These are phyloP conservation scores for Phyllotreta striolata DNA, from an alignment of 2,888 invertebrate species.

Conservation along the genomic window DNA sequence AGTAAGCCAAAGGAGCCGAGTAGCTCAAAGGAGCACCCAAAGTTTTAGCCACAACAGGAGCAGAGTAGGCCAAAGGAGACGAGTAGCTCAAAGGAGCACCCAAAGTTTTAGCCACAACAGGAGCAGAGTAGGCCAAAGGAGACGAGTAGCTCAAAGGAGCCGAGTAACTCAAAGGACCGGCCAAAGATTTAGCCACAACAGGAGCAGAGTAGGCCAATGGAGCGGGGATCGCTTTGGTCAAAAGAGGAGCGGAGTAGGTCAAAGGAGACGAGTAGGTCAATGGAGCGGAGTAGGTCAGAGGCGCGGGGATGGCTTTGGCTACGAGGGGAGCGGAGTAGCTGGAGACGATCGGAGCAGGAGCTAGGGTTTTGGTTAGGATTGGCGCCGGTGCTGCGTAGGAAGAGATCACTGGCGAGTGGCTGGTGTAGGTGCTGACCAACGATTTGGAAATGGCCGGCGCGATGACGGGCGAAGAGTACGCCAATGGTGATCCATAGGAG, in stretches of 20 bases:
- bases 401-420: conserved; percentile 61
- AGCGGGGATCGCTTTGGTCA: too few species aligned
- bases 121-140: conserved; percentile 44
- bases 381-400: conserved; percentile 48
- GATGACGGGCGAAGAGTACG: conserved; percentile 51
- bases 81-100: background rate
- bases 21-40: too few species aligned
- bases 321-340: conserved; percentile 50
- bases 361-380: conserved; percentile 26
- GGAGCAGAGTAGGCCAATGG: conserved; percentile 49
- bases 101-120: conserved; percentile 57
- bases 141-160: conserved; percentile 23
- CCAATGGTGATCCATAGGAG: conserved; percentile 36
- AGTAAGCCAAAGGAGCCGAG: background rate
- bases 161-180: background rate
- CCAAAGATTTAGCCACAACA: conserved; percentile 55
- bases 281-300: conserved; percentile 43
- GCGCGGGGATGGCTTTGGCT: conserved; percentile 32
- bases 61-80: background rate
- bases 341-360: conserved; percentile 40
- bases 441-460: conserved; percentile 59
- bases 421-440: conserved; percentile 66
- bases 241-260: background rate
- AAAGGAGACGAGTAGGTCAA: background rate
- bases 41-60: conserved; percentile 59